Base-by-base conservation (phyloP, 1,140 invertebrate genomes). In the Diachasmimorpha longicaudata region DNA sequence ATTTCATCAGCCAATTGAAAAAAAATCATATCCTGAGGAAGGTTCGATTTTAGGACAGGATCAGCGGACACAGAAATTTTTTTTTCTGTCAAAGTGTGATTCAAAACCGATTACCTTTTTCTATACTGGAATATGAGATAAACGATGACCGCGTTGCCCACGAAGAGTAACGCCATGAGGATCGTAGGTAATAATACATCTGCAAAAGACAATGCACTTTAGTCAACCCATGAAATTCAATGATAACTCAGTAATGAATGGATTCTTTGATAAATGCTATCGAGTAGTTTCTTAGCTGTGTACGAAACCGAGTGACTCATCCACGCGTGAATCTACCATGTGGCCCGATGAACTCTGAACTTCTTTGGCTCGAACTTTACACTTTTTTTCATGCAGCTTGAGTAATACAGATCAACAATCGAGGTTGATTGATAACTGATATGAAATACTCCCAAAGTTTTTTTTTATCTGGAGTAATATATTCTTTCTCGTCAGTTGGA, bases 61-160 rank as follows among this genome's bases (percentile, higher is more conserved):
- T n/a, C n/a, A n/a, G n/a, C n/a, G n/a, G n/a, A n/a, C n/a, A n/a
- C n/a, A n/a, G n/a, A n/a, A n/a, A n/a, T n/a, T n/a, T n/a, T n/a
- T n/a, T n/a, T n/a, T n/a, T n/a, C n/a, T n/a, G n/a, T n/a, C n/a
- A n/a, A n/a, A n/a, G n/a, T n/a, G n/a, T n/a, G n/a, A n/a, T n/a
- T n/a, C n/a, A n/a, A n/a, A n/a, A n/a, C 39, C 36, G 8, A 66
- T 79, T 70, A 72, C 92, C 91, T 91, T 89, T 93, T 92, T 79
- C 91, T 91, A 77, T 92, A 92, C 80, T 91, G 92, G 83, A 92
- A 92, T 83, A 93, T 93, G 78, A 93, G 90, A 81, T 92, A 92
- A 16, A 93, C 90, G 82, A 93, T 92, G 83, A 93, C 90, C 44
- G 91, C 91, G 80, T 93, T 93, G 44, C 91, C 91, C 66, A 92